Evolutionary conservation across 1,140 invertebrate genomes (phyloP), one percentile per base, ranked within the genome.

Genomic region (Drosophila obscura): DNA sequence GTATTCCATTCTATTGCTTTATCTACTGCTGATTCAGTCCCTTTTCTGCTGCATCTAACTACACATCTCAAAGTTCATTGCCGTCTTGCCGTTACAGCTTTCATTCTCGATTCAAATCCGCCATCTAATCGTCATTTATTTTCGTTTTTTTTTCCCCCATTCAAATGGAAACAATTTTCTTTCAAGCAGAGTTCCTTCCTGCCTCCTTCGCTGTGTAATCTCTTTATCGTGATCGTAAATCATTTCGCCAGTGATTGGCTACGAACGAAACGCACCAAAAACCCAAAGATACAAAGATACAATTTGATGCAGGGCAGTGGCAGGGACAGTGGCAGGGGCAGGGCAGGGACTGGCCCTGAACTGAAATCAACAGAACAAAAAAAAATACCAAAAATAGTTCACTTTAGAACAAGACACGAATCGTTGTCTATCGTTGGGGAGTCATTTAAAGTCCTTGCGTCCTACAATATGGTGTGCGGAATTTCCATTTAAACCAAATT

Each of bases 401-500:
- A 64, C 50, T 71, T 39, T 72, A 61, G 72, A 57, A 57, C 48
- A 45, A 83, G 77, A 61, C 59, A 73, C 67, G 48, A 66, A 62
- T 44, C 22, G 22, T 0, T 24, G 3, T 24, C 63, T 61, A 11
- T 64, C 73, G 74, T 77, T 72, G 79, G 26, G 24, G 35, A 69
- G 67, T 81, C 77, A 87, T 84, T 87, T 84, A 87, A 84, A 87
- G 81, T 87, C 78, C 82, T 77, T 79, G 53, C 11, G 11, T 11
- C 11, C 78, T 87, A 85, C 82, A 87, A 87, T 85, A 85, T 85
- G 81, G 81, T 85, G 81, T 85, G 81, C 78, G 81, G 81, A 85
- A 85, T 85, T 85, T 85, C 81, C 81, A 85, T 87, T 85, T 87
- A 87, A 85, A 74, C 81, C 81, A 85, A 85, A 85, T 85, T 85